Conservation (phyloP, 2,797 vertebrate species). For the Thalassophryne amazonica region DNA sequence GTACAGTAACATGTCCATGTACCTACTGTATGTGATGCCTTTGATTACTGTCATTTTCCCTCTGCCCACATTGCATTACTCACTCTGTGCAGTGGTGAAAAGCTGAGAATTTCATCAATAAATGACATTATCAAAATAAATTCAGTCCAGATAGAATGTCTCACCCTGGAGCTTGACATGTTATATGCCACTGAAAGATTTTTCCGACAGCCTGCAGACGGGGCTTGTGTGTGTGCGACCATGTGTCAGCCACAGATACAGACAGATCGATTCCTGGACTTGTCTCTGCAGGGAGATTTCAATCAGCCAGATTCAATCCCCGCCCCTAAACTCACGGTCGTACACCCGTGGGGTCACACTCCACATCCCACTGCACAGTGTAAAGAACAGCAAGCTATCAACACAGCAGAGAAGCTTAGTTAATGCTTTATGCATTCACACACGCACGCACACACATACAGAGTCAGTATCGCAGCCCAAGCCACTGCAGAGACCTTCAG, state of each 20-base stretch:
- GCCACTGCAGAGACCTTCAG: conserved; percentile 32
- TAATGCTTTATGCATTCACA: conserved; percentile 10
- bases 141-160: conserved; percentile 7
- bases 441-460: conserved; percentile 2
- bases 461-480: conserved; percentile 17
- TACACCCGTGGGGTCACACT: conserved; percentile 20
- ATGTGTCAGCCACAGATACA: conserved; percentile 33
- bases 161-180: conserved; percentile 16
- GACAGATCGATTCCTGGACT: conserved; percentile 57
- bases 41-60: background rate
- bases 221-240: background rate
- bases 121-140: conserved; percentile 28
- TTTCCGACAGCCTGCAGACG: conserved; percentile 36
- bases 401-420: conserved; percentile 25
- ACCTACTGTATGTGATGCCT: background rate
- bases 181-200: conserved; percentile 45
- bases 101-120: conserved; percentile 20
- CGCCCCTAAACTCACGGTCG: conserved; percentile 23
- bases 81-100: conserved; percentile 4
- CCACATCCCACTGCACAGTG: conserved; percentile 25
- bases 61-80: background rate
- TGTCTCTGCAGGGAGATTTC: conserved; percentile 64
- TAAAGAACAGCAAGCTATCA: conserved; percentile 48
- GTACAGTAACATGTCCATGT: no score
- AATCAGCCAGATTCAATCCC: conserved; percentile 47